Evolutionary conservation across 2,113 vertebrate species (phyloP).

Genomic region (Macquaria ambigua): DNA sequence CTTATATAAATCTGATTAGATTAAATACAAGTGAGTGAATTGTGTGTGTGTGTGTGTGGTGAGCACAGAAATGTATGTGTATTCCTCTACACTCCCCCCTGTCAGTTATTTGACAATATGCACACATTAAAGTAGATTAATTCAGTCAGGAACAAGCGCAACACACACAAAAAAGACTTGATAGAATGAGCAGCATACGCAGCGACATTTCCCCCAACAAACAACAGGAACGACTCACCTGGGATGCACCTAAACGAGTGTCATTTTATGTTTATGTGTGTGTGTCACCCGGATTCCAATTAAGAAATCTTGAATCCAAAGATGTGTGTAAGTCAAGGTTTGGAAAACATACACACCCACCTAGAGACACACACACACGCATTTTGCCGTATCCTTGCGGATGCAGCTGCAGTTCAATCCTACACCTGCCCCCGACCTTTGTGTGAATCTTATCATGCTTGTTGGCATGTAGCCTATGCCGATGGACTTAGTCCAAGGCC

Average conservation of each 20-base stretch:
- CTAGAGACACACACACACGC: no score
- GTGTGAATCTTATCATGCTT: constrained; percentile 1
- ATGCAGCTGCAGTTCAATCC: no score
- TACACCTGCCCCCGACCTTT: no score
- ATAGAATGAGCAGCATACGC: background rate
- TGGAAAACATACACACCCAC: no score
- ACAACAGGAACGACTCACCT: constrained; percentile 1
- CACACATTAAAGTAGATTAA: constrained; percentile 53
- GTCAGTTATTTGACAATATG: constrained; percentile 49
- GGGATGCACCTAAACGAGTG: background rate
- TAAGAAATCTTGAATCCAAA: no score
- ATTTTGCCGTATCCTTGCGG: no score
- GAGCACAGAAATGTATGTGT: constrained; percentile 27
- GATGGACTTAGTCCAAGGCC: constrained; percentile 37
- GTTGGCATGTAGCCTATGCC: constrained; percentile 31
- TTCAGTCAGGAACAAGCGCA: constrained; percentile 24
- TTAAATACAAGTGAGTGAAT: background rate
- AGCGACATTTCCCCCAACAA: background rate
- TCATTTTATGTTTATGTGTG: background rate
- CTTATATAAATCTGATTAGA: background rate
- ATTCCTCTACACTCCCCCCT: constrained; percentile 11
- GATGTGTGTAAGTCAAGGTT: no score
- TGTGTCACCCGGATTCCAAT: no score
- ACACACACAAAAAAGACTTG: background rate
- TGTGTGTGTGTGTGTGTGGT: background rate